phyloP scores from a whole-genome alignment of 2,113 vertebrate species.

The Centrocercus urophasianus region DNA sequence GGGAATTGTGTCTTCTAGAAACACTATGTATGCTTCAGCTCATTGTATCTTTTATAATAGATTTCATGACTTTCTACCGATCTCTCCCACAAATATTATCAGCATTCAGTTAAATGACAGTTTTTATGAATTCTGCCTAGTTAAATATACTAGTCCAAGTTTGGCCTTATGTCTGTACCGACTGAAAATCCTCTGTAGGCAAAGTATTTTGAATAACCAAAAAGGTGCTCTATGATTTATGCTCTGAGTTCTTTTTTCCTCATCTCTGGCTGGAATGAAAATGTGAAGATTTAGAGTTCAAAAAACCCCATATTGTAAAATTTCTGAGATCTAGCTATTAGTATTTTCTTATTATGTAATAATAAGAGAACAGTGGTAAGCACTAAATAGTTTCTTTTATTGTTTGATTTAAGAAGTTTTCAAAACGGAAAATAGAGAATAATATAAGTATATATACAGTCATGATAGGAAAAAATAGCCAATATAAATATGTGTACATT shows the following conservation, averaged over 20 bases:
- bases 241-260: background rate
- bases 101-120: background rate
- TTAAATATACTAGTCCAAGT: background rate
- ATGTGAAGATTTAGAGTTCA: slow-evolving; percentile 24
- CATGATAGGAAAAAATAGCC: background rate
- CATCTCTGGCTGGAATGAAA: background rate
- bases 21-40: background rate
- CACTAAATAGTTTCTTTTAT: background rate
- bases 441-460: background rate
- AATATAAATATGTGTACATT: background rate
- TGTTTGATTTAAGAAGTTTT: background rate
- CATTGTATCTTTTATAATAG: background rate
- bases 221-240: background rate
- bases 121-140: background rate
- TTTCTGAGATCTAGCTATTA: background rate
- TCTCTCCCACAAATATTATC: background rate
- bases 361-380: background rate
- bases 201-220: background rate
- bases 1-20: background rate
- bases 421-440: background rate
- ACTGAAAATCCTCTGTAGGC: background rate
- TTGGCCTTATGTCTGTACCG: background rate
- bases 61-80: background rate
- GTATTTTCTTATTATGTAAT: background rate
- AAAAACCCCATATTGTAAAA: background rate